phyloP scores from a whole-genome alignment of 2,113 vertebrate genomes.

The Larimichthys crocea region DNA sequence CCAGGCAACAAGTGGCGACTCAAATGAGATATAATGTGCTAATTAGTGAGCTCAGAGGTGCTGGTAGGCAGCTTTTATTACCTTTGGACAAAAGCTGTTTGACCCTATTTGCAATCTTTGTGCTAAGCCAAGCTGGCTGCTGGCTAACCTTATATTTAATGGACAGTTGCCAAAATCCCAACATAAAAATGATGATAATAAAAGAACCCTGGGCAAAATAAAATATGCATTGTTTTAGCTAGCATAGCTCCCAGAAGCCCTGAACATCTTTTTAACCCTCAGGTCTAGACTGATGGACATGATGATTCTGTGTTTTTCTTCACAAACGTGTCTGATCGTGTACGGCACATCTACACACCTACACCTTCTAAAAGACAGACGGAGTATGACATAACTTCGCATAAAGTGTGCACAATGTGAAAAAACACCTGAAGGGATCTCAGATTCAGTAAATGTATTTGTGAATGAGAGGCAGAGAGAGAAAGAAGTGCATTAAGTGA shows the following conservation, averaged over 20 bases:
- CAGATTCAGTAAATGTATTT: conserved; percentile 15
- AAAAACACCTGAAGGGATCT: conserved; percentile 44
- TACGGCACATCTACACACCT: background rate
- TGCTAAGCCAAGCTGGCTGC: background rate
- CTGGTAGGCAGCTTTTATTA: too few species aligned
- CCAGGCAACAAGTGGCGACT: background rate
- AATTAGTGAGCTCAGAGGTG: background rate
- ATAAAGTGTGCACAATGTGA: conserved; percentile 20
- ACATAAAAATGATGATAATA: background rate
- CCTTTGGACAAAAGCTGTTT: background rate
- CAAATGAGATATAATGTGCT: background rate
- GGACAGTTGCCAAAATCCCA: background rate
- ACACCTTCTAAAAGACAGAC: conserved; percentile 27
- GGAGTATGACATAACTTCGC: conserved; percentile 48
- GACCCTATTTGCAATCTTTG: background rate
- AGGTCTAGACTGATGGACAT: conserved; percentile 17
- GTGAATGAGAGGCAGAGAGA: conserved; percentile 26
- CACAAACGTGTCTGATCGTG: conserved; percentile 20
- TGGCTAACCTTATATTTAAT: background rate
- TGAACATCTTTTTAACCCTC: background rate
- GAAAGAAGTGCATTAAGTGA: conserved; percentile 54
- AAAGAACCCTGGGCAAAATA: background rate
- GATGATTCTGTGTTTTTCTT: conserved; percentile 4
- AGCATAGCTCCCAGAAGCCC: background rate
- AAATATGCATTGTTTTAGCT: background rate